Percentiles rank a stretch among this genome's conserved stretches.
Evolutionary conservation across 2,797 vertebrate species (phyloP).

Genomic region (Bradypus variegatus): DNA sequence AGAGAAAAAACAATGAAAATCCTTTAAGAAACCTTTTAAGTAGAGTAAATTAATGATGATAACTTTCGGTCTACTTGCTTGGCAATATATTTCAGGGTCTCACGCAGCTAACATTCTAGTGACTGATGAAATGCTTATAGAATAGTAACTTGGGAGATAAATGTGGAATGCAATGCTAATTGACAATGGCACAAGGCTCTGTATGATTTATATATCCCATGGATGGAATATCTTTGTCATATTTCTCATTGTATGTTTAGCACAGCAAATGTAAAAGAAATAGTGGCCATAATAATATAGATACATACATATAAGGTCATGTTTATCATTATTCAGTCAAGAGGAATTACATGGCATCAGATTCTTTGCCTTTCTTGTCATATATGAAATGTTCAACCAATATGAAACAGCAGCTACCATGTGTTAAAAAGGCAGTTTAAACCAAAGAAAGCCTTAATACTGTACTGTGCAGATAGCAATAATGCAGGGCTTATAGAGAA

Average conservation of each 20-base stretch:
- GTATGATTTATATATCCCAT: not conserved
- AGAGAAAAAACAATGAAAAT: not conserved
- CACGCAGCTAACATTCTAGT: not conserved
- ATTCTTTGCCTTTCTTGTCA: not conserved
- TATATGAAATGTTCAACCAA: not conserved
- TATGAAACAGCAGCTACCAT: not conserved
- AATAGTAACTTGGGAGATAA: not conserved
- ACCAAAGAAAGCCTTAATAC: not conserved
- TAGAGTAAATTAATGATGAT: not conserved
- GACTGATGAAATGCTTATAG: not conserved
- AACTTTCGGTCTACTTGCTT: not conserved
- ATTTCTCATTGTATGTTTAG: not conserved
- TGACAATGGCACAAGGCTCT: not conserved
- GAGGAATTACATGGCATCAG: not conserved
- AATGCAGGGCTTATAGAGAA: not conserved
- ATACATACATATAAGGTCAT: not conserved
- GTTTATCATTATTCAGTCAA: not conserved
- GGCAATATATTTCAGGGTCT: not conserved
- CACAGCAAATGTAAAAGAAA: not conserved
- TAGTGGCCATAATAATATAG: not conserved
- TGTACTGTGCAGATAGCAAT: not conserved
- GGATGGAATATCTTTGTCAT: not conserved
- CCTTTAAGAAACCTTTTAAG: not conserved
- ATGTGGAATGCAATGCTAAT: not conserved
- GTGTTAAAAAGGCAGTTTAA: slow-evolving; percentile 15